These are phyloP conservation scores for Apostichopus leukothele DNA, from an alignment of 53 echinoderm and acorn worm genomes.

Conservation along the genomic window DNA sequence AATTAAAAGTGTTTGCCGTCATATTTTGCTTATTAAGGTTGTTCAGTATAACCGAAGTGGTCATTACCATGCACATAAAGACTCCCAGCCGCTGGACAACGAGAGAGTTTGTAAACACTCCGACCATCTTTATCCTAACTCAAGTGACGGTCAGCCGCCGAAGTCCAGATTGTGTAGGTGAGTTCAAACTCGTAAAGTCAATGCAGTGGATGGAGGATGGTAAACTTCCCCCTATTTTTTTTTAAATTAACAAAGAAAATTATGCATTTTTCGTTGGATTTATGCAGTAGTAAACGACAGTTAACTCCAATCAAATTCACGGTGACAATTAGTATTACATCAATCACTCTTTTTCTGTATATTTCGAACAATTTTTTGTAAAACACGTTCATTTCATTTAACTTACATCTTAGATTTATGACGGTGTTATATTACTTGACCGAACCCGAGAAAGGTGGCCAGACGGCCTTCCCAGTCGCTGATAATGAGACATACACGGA, in stretches of 20 bases:
- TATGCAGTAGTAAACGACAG: no score
- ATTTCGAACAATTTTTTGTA: no score
- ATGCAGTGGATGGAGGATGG: no score
- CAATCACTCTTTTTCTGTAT: no score
- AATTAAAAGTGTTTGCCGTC: no score
- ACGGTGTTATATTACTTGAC: slow-evolving; percentile 79
- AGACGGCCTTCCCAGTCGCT: slow-evolving; percentile 79
- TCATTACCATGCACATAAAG: slow-evolving; percentile 14
- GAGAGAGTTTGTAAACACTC: slow-evolving; percentile 20
- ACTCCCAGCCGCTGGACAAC: not conserved
- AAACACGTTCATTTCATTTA: not conserved
- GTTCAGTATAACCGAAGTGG: slow-evolving; percentile 26
- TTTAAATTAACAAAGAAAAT: no score
- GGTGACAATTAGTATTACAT: no score
- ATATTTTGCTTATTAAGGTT: not conserved
- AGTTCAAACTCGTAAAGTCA: not conserved
- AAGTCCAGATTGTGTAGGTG: slow-evolving; percentile 14
- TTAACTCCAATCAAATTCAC: no score
- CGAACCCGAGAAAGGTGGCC: slow-evolving; percentile 66
- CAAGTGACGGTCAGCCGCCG: not conserved
- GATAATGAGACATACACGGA: slow-evolving; percentile 63
- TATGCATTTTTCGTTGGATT: no score
- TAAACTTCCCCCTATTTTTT: no score
- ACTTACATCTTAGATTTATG: slow-evolving; percentile 50
- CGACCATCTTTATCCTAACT: slow-evolving; percentile 8